Evolutionary conservation across 1,140 invertebrate species (phyloP).

Genomic region (Varroa destructor): DNA sequence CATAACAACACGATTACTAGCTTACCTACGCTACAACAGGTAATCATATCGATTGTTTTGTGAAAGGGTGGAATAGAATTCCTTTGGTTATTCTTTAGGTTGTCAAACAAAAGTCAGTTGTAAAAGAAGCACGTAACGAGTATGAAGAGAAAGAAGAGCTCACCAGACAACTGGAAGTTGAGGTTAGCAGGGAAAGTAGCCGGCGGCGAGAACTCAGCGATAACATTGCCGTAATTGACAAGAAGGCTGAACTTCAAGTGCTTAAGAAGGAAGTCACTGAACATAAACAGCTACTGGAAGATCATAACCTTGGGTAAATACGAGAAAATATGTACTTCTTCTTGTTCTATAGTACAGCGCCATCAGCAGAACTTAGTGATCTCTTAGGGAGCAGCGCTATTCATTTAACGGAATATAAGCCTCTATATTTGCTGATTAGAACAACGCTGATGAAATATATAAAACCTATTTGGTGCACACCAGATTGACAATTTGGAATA

Average conservation of each 20-base stretch:
- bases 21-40: too few relatives aligned
- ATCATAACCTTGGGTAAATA: slow-evolving; percentile 5
- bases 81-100: too few relatives aligned
- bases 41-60: too few relatives aligned
- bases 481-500: neutral
- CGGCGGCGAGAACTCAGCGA: slow-evolving; percentile 3
- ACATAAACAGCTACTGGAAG: slow-evolving; percentile 1
- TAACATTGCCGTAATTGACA: slow-evolving; percentile 9
- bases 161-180: slow-evolving; percentile 8
- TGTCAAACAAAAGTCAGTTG: neutral
- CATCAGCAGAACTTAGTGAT: neutral
- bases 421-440: too few relatives aligned
- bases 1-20: too few relatives aligned
- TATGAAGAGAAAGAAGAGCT: slow-evolving; percentile 3
- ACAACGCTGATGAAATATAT: too few relatives aligned
- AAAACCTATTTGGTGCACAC: too few relatives aligned
- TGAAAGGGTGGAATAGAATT: too few relatives aligned
- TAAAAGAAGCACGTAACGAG: neutral
- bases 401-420: neutral
- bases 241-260: neutral
- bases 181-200: neutral
- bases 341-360: neutral
- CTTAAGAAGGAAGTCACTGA: neutral
- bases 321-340: too few relatives aligned
- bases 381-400: neutral